Conservation (phyloP, 2,888 invertebrate species). For the Holacanthella duospinosa region DNA sequence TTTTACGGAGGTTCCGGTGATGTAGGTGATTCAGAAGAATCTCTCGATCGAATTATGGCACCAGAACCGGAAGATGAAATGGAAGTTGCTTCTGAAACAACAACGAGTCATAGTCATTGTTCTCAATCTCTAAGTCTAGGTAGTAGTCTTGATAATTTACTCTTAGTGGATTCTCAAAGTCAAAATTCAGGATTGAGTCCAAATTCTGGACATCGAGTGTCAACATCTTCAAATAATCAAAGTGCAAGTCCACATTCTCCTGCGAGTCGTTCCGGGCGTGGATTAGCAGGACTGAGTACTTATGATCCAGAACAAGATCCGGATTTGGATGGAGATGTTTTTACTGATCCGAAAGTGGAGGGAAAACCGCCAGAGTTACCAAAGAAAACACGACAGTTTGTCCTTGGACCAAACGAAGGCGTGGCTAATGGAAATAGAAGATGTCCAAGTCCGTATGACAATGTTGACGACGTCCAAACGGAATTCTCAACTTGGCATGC, state of each 20-base stretch:
- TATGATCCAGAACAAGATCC: constrained; percentile 30
- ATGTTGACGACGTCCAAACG: constrained; percentile 31
- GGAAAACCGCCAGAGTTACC: constrained; percentile 29
- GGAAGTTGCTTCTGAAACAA: constrained; percentile 15
- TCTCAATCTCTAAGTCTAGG: constrained; percentile 27
- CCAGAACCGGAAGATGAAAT: constrained; percentile 6
- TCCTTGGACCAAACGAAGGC: constrained; percentile 9
- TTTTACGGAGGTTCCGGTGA: constrained; percentile 6
- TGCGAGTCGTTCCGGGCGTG: constrained; percentile 1
- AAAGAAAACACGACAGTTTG: constrained; percentile 25
- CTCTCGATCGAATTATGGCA: constrained; percentile 18
- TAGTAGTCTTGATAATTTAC: constrained; percentile 32
- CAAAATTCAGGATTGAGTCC: constrained; percentile 35
- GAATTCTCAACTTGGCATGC: constrained; percentile 27
- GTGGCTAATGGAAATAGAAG: constrained; percentile 11
- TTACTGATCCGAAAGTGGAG: constrained; percentile 23
- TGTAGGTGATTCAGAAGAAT: constrained; percentile 17
- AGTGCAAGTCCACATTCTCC: constrained; percentile 9
- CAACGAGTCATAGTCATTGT: constrained; percentile 12
- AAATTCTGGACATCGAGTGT: constrained; percentile 22
- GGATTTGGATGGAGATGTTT: constrained; percentile 33
- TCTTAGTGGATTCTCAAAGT: constrained; percentile 31
- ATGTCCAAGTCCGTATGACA: constrained; percentile 36
- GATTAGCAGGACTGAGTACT: constrained; percentile 14
- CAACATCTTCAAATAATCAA: constrained; percentile 13